These are phyloP conservation scores for Sthenelais limicola DNA, from an alignment of 2,888 invertebrate species.

Conservation along the genomic window DNA sequence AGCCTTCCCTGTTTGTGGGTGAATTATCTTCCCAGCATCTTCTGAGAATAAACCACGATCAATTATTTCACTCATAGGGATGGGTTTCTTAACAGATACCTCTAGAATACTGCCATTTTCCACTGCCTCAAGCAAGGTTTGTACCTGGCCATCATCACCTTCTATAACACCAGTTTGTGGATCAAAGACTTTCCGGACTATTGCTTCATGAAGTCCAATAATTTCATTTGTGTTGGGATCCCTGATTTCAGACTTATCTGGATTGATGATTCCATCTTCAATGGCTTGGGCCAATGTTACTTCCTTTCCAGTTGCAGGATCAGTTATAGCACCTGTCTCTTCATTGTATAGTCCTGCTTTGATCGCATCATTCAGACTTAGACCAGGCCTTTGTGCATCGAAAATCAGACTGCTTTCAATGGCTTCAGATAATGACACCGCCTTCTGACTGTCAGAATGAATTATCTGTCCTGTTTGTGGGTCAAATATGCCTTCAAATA, in stretches of 20 bases:
- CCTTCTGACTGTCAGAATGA: slow-evolving; percentile 59
- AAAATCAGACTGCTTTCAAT: slow-evolving; percentile 64
- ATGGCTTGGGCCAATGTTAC: slow-evolving; percentile 81
- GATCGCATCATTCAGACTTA: slow-evolving; percentile 39
- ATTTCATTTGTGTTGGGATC: slow-evolving; percentile 88
- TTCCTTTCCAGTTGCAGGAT: slow-evolving; percentile 41
- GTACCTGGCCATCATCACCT: slow-evolving; percentile 39
- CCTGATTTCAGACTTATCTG: slow-evolving; percentile 69
- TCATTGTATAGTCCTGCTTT: slow-evolving; percentile 22
- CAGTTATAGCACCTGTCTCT: slow-evolving; percentile 35
- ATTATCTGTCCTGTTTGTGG: slow-evolving; percentile 51
- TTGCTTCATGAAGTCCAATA: slow-evolving; percentile 74
- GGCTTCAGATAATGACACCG: slow-evolving; percentile 55
- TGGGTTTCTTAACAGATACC: slow-evolving; percentile 5
- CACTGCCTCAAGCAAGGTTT: slow-evolving; percentile 46
- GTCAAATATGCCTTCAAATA: slow-evolving; percentile 36
- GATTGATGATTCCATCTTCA: slow-evolving; percentile 89
- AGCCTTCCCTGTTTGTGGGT: slow-evolving; percentile 84
- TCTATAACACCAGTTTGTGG: slow-evolving; percentile 63
- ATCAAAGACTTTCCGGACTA: slow-evolving; percentile 86
- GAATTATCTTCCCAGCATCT: slow-evolving; percentile 82
- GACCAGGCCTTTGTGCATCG: slow-evolving; percentile 55
- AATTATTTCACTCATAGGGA: slow-evolving; percentile 62
- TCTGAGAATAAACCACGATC: slow-evolving; percentile 85
- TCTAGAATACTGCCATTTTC: slow-evolving; percentile 25